These are phyloP conservation scores for Pampusana beccarii DNA, from an alignment of 2,113 vertebrate genomes.

Conservation along the genomic window DNA sequence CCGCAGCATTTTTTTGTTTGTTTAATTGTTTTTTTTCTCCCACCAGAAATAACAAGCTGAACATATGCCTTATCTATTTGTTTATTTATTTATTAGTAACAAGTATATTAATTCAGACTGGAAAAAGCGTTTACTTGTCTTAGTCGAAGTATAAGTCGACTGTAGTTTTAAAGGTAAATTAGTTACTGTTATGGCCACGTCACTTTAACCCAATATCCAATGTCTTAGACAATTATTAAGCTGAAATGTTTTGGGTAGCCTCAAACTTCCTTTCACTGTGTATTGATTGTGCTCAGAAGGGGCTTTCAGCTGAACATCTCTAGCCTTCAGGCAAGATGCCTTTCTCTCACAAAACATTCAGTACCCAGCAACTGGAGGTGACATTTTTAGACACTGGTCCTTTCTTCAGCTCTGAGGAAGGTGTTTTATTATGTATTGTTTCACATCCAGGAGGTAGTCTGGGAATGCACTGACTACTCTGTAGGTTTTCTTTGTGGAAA, in stretches of 20 bases:
- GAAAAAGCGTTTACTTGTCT: not conserved
- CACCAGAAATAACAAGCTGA: not conserved
- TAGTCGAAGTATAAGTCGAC: not conserved
- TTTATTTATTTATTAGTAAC: not conserved
- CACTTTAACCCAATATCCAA: not conserved
- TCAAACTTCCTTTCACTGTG: not conserved
- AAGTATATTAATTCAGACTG: not conserved
- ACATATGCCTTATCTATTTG: not conserved
- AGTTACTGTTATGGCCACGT: not conserved
- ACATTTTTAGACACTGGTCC: not conserved
- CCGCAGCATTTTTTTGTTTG: too few species aligned
- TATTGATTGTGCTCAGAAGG: not conserved
- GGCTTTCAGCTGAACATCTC: not conserved
- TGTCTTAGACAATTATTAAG: not conserved
- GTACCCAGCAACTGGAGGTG: not conserved
- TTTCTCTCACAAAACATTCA: not conserved
- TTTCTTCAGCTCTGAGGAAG: not conserved
- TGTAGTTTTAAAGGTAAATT: not conserved
- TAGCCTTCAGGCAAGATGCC: not conserved
- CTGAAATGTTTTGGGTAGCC: not conserved
- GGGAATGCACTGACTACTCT: not conserved
- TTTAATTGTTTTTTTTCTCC: too few species aligned
- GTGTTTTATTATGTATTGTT: not conserved
- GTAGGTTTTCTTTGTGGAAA: not conserved
- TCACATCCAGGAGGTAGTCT: not conserved